Evolutionary conservation across 2,888 invertebrate species (phyloP), one percentile per base, ranked within the genome.

Genomic region (Eledone cirrhosa): DNA sequence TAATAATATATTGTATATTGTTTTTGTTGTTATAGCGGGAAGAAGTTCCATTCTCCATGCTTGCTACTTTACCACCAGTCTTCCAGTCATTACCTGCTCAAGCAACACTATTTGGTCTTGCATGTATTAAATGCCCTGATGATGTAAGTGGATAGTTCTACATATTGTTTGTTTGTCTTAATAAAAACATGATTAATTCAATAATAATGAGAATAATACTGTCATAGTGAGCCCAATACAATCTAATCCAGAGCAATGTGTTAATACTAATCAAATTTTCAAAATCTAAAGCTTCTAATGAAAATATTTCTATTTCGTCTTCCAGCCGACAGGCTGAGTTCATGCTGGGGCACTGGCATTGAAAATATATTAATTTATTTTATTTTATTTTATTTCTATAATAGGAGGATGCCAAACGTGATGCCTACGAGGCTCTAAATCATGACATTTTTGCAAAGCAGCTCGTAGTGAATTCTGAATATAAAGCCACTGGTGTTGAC

Each of bases 31-130:
- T 72, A 3, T 13, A 72, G 72, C 72, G 72, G n/a, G 97, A 97
- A 88, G 93, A 93, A n/a, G 92, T 96, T 53, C 93, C 93, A 84
- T 91, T 93, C 31, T 93, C 93, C 75, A 93, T 94, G 81, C 93
- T 97, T 86, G 97, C 98, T n/a, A 91, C 93, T 22, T 92, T 99
- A 82, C 97, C 98, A 0, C 92, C 94, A 33, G 93, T 94, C 79
- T 95, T 95, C 87, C 93, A 94, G 53, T 90, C 92, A 2, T 94
- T 96, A 79, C 86, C 91, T 22, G 87, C 92, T 22, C 95, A 69
- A 89, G 98, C 97, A 1, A 93, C 93, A n/a, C 97, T 98, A 90
- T 97, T 96, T 89, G 92, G 92, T 3, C 92, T 99, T 80, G 97
- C 97, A 48, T 95, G 96, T 88, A 94, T 96, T 48, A 92, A 93